Conservation (phyloP, 2,113 vertebrate species). For the Podarcis muralis region DNA sequence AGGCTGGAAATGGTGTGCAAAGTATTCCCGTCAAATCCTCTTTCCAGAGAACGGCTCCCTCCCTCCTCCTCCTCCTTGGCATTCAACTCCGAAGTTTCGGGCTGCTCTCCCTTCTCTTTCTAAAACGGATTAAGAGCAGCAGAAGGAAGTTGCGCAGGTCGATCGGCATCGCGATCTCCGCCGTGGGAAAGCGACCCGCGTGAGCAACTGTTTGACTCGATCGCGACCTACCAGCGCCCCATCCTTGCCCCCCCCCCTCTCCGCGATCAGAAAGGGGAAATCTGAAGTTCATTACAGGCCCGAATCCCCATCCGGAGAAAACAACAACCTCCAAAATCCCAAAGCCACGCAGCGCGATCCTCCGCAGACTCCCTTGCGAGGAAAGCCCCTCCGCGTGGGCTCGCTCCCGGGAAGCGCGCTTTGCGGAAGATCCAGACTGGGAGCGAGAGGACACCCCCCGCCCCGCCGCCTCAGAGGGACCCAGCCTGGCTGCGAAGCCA, state of each 20-base stretch:
- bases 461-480: not conserved
- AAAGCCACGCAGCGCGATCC: not conserved
- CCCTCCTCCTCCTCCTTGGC: constrained; percentile 23
- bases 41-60: constrained; percentile 57
- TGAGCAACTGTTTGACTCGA: not conserved
- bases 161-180: not conserved
- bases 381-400: not conserved
- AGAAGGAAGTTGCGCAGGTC: constrained; percentile 23
- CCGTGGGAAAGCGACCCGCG: too few species aligned
- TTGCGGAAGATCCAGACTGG: not conserved
- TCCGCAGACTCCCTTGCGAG: not conserved
- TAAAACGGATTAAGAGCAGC: constrained; percentile 39
- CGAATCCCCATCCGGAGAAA: not conserved
- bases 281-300: not conserved
- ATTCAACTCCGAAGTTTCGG: constrained; percentile 60
- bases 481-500: not conserved
- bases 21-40: constrained; percentile 75
- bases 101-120: constrained; percentile 22
- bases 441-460: too few species aligned
- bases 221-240: not conserved
- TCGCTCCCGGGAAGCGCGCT: not conserved
- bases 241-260: too few species aligned
- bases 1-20: constrained; percentile 73
- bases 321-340: not conserved
- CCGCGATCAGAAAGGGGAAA: not conserved